These are phyloP conservation scores for Pristiophorus japonicus DNA, from an alignment of 2,113 vertebrate species.

Conservation along the genomic window DNA sequence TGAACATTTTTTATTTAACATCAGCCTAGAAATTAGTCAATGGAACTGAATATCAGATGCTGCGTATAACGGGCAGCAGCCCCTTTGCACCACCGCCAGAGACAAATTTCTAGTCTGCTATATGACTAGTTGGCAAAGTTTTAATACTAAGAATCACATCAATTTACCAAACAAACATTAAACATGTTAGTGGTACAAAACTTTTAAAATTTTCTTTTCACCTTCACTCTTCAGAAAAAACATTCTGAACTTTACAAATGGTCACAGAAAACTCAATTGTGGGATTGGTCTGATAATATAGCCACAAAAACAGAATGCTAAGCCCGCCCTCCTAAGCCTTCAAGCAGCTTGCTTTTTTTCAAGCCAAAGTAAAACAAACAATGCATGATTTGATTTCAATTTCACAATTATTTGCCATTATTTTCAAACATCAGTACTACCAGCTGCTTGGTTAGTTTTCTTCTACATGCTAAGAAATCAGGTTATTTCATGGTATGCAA, in stretches of 20 bases:
- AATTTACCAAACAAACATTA: too few species aligned
- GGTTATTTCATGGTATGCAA: not conserved
- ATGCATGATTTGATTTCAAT: slow-evolving; percentile 4
- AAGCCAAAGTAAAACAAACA: not conserved
- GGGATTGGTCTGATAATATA: slow-evolving; percentile 37
- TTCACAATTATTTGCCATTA: slow-evolving; percentile 31
- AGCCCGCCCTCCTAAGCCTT: slow-evolving; percentile 39
- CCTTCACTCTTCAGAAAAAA: slow-evolving; percentile 39
- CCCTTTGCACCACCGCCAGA: too few species aligned
- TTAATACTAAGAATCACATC: too few species aligned
- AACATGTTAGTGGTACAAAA: too few species aligned
- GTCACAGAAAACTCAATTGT: slow-evolving; percentile 42
- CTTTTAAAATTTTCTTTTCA: slow-evolving; percentile 38
- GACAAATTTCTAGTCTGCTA: too few species aligned
- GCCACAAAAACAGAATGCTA: slow-evolving; percentile 37
- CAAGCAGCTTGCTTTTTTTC: slow-evolving; percentile 26
- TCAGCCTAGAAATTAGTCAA: too few species aligned
- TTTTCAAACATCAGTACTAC: too few species aligned
- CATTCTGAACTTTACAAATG: slow-evolving; percentile 39
- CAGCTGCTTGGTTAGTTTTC: not conserved
- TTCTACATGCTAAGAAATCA: not conserved
- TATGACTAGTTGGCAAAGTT: too few species aligned
- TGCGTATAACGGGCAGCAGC: too few species aligned
- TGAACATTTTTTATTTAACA: too few species aligned
- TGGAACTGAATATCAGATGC: too few species aligned